Base-by-base conservation (phyloP, 1,140 invertebrate genomes). In the Antheraea mylitta region DNA sequence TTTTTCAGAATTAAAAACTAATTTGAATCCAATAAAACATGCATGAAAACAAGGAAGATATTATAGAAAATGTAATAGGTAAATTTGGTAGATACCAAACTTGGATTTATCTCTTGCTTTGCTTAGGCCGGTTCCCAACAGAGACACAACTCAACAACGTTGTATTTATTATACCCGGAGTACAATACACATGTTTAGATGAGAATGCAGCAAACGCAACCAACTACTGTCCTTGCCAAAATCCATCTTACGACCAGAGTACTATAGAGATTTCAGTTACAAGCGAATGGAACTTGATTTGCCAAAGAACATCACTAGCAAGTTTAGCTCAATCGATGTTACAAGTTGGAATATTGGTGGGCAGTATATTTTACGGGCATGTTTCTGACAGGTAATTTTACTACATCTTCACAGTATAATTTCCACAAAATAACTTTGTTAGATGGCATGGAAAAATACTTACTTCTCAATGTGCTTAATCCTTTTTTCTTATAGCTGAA, bases 81-180 rank as follows among this genome's bases (percentile, higher is more conserved):
- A 71, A 77, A 7, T 85, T 87, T 69, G 87, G 86, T 16, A 79
- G 72, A 72, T 90, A 87, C 58, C 88, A 89, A 69, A 72, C 75
- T 42, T 87, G 85, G 70, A 94, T 96, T 37, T 94, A 94, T 10
- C 76, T 96, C 7, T 83, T 96, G 8, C 82, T 96, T 58, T 69
- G 74, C 7, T 19, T 96, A 1, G 91, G 95, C 2, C 95, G 95
- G 66, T 93, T 95, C 71, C 95, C 95, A 0, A 94, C 95, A 0
- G 94, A 95, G 22, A 95, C 95, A 93, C 94, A 95, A 78, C 92
- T 95, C 68, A 81, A 94, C 8, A 95, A 95, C 7, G 94, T 95
- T 11, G 92, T 94, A 8, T 96, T 96, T 79, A 84, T 96, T 58
- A 93, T 95, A 58, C 95, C 95, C 1, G 92, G 92, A 13, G 93